Evolutionary conservation across 2,797 vertebrate species (phyloP), one percentile per base, ranked within the genome.

Genomic region (Neosilurus hyrtlii): DNA sequence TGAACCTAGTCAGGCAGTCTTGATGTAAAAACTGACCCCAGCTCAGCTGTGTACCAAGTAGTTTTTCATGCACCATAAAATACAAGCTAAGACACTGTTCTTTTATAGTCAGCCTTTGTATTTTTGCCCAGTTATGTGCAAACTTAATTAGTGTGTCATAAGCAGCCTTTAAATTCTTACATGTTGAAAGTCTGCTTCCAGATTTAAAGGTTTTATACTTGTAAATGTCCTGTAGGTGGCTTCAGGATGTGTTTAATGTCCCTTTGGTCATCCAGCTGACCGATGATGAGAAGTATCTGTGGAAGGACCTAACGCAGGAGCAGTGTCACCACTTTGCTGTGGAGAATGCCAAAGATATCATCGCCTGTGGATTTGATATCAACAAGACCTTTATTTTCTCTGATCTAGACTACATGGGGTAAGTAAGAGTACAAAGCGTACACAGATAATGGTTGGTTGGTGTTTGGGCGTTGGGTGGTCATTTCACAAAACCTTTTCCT

Each of bases 311-410:
- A 80, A 94, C 95, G 6, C 52, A 96, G 78, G 97, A 99, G 49
- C 95, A 96, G 37, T 96, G 97, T 26, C 88, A 96, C 12, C 94
- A 90, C 43, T 99, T 95, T 4, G 90, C 97, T 0, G 84, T 92
- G 85, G 98, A 99, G 91, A 99, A 99, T 18, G 94, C 95, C 89
- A 97, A 95, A 89, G 98, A 99, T 89, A 98, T 99, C 78, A 97
- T 99, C 15, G 98, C 98, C 30, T 99, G 96, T 30, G 98, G 98
- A 66, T 99, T 99, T 80, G 96, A 99, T 5, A 15, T 97, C 85
- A 97, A 96, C 90, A 99, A 99, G 91, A 99, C 98, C 2, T 99
- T 99, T 90, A 98, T 99, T 88, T 99, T 99, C 94, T 99, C 98
- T 0, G 96, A 99, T 90, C 94, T 99, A 0, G 95, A 97, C 66